Conservation (phyloP, 2,797 vertebrate species). For the Kryptolebias ocellatus region DNA sequence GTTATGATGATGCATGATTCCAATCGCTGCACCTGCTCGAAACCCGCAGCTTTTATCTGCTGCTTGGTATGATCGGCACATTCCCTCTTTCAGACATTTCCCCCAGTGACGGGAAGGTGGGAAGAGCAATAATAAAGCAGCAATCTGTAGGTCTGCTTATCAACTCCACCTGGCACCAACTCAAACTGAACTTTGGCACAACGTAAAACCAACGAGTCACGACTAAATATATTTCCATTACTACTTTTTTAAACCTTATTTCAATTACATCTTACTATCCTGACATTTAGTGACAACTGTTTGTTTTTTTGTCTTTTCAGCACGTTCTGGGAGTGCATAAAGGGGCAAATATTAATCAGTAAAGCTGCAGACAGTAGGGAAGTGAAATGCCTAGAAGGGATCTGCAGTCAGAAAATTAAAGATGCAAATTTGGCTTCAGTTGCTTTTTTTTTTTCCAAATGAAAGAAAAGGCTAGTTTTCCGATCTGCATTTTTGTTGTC, state of each 20-base stretch:
- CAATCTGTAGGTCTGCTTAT: conserved; percentile 28
- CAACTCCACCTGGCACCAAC: conserved; percentile 8
- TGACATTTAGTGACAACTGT: background rate
- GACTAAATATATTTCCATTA: conserved; percentile 4
- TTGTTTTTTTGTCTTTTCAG: conserved; percentile 12
- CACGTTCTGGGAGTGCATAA: conserved; percentile 20
- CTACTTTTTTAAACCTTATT: conserved; percentile 6
- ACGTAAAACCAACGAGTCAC: background rate
- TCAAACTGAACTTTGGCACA: conserved; percentile 16
- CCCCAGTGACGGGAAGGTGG: conserved; percentile 33
- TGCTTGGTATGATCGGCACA: conserved; percentile 61
- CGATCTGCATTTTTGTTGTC: conserved; percentile 49
- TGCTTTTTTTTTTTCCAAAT: conserved; percentile 3
- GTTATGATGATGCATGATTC: conserved; percentile 53
- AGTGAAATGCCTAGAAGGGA: conserved; percentile 35
- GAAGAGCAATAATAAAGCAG: conserved; percentile 38
- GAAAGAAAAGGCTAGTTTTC: conserved; percentile 24
- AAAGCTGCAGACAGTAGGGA: conserved; percentile 34
- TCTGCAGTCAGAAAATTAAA: conserved; percentile 45
- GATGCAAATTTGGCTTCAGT: conserved; percentile 35
- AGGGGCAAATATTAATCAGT: conserved; percentile 30
- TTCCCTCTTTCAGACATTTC: conserved; percentile 27
- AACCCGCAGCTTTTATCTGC: conserved; percentile 50
- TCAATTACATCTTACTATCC: background rate
- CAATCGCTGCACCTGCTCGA: conserved; percentile 44